These are phyloP conservation scores for Papilio glaucus DNA, from an alignment of 1,140 invertebrate species.

Conservation along the genomic window DNA sequence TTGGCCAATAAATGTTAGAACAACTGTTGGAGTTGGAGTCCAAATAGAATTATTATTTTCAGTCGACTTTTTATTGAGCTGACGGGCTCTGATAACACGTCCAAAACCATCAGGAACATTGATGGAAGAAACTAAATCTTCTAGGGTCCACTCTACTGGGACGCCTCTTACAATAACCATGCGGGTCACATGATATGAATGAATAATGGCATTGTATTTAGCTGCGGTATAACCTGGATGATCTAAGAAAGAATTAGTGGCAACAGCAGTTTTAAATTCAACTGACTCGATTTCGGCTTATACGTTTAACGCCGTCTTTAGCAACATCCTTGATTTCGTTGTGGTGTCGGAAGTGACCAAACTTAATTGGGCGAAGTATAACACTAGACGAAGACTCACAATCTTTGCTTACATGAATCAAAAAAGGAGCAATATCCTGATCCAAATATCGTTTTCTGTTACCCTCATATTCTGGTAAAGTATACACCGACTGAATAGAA, in stretches of 20 bases:
- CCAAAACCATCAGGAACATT: constrained; percentile 23
- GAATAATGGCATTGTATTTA: neutral
- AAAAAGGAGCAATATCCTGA: too few species aligned
- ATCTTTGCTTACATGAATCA: too few species aligned
- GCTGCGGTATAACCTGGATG: neutral
- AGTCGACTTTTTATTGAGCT: constrained; percentile 3
- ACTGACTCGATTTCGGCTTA: neutral
- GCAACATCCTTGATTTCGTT: too few species aligned
- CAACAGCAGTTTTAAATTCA: neutral
- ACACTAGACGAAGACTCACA: too few species aligned
- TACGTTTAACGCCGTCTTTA: neutral
- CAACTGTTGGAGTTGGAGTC: constrained; percentile 35
- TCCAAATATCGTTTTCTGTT: too few species aligned
- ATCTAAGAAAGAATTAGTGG: neutral
- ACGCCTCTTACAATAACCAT: constrained; percentile 39
- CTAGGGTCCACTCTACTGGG: constrained; percentile 32
- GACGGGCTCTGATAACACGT: constrained; percentile 23
- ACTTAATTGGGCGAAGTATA: too few species aligned
- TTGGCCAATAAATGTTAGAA: constrained; percentile 43
- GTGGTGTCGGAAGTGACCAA: too few species aligned
- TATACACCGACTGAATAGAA: too few species aligned
- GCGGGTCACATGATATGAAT: neutral
- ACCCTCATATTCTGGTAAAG: too few species aligned
- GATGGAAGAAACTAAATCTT: constrained; percentile 20
- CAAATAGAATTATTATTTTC: neutral